Conservation (phyloP, 2,797 vertebrate genomes). For the Okamejei kenojei region DNA sequence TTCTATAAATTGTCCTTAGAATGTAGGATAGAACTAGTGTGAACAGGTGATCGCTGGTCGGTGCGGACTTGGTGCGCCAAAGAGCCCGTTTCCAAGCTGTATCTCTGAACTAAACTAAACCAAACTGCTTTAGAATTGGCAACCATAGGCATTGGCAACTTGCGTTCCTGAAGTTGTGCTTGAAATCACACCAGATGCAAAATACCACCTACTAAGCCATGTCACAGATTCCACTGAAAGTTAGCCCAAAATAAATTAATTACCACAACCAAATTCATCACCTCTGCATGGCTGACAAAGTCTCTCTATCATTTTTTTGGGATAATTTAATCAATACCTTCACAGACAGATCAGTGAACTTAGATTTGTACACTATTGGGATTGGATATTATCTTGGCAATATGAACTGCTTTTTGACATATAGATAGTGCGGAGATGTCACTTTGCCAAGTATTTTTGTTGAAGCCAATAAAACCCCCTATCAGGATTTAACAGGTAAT, state of each 20-base stretch:
- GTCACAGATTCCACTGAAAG: neutral
- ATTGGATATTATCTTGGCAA: constrained; percentile 13
- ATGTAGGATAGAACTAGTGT: no score
- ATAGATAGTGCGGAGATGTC: neutral
- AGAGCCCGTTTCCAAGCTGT: no score
- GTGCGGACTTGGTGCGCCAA: no score
- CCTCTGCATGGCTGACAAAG: neutral
- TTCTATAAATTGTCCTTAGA: no score
- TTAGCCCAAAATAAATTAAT: neutral
- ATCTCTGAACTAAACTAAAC: no score
- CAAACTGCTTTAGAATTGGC: no score
- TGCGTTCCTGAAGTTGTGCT: no score
- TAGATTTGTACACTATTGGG: constrained; percentile 1
- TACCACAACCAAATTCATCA: neutral
- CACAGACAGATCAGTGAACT: neutral
- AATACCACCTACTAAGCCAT: neutral
- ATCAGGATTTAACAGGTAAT: neutral
- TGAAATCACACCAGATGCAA: neutral
- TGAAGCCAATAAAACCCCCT: neutral
- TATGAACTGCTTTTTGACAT: neutral
- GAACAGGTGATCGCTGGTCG: no score
- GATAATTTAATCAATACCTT: constrained; percentile 2
- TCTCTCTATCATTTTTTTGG: neutral
- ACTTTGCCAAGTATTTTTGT: neutral
- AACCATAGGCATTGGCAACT: neutral